phyloP scores from a whole-genome alignment of 2,888 invertebrate genomes.

The Tipula confusa region DNA sequence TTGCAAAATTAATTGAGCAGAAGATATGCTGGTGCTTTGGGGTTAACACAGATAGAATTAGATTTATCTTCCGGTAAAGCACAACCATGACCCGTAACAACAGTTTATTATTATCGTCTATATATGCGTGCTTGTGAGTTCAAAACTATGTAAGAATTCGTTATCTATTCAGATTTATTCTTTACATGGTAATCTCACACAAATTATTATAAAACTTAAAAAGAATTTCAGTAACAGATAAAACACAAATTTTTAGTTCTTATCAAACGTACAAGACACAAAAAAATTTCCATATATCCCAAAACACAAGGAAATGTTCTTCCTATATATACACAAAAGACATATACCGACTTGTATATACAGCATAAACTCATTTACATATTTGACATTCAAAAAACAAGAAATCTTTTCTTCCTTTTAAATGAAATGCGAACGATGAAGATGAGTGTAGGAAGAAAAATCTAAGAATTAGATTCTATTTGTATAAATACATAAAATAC shows the following conservation, averaged over 20 bases:
- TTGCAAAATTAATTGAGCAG: no score
- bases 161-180: neutral
- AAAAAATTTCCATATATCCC: neutral
- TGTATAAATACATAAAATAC: neutral
- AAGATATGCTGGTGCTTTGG: no score
- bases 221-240: neutral
- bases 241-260: neutral
- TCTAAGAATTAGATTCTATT: constrained; percentile 12
- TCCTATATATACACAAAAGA: neutral
- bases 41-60: no score
- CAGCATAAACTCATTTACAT: neutral
- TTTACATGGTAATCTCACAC: neutral
- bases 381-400: constrained; percentile 25
- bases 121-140: no score
- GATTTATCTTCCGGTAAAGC: no score
- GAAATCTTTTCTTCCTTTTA: neutral
- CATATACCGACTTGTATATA: neutral
- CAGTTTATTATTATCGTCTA: no score
- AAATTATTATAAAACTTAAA: neutral
- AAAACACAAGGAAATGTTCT: neutral
- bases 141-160: no score
- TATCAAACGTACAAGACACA: neutral
- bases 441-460: neutral
- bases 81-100: no score
- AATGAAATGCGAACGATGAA: neutral